These are phyloP conservation scores for Sialia sialis DNA, from an alignment of 2,113 vertebrate genomes.

Conservation along the genomic window DNA sequence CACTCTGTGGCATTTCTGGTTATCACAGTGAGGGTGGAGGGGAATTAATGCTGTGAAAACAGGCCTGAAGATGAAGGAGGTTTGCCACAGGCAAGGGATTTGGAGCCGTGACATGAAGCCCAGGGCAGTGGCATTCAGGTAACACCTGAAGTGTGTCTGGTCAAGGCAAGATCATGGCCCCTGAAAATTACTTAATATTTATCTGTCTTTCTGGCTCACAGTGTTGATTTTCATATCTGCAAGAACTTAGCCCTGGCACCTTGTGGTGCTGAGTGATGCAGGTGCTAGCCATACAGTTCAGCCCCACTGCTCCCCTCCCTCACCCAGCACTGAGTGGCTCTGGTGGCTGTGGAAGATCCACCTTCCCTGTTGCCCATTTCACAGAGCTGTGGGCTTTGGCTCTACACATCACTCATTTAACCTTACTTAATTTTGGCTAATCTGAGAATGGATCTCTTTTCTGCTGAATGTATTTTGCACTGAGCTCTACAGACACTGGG, in stretches of 20 bases:
- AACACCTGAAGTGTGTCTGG: not conserved
- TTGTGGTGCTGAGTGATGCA: no score
- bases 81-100: not conserved
- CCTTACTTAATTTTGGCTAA: not conserved
- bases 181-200: not conserved
- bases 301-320: not conserved
- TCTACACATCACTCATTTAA: not conserved
- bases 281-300: not conserved
- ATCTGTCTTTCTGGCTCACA: not conserved
- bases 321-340: not conserved
- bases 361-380: not conserved
- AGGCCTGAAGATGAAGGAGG: not conserved
- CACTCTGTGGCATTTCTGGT: not conserved
- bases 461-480: not conserved
- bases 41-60: not conserved
- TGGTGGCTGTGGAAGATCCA: not conserved
- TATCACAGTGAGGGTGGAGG: not conserved
- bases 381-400: not conserved
- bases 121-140: not conserved
- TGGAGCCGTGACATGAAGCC: fast-evolving
- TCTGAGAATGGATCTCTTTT: not conserved
- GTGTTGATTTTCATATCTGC: not conserved
- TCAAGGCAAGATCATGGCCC: not conserved
- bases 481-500: not conserved
- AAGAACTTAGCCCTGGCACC: not conserved